Evolutionary conservation across 2,797 vertebrate species (phyloP), one percentile per base, ranked within the genome.

Genomic region (Hephaestus fuliginosus): DNA sequence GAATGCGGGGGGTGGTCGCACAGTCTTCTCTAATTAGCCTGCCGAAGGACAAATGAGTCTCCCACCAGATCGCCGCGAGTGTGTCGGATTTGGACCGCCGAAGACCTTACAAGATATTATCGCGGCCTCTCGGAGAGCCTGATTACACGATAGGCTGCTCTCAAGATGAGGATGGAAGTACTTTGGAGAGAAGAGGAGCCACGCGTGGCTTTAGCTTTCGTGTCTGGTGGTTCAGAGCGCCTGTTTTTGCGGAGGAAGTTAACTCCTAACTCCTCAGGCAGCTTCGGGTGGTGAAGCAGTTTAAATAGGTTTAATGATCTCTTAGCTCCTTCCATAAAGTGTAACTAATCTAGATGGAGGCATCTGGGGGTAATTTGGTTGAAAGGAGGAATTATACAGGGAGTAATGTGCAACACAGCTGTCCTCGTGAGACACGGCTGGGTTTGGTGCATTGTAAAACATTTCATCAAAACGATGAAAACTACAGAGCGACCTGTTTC

Each of bases 11-110:
- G 90, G 84, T 82, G 84, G 89, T 93, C 88, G 88, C 91, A 92
- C 92, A 90, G 84, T 85, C 90, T 93, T 88, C 90, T 83, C 85
- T 91, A 95, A 92, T 86, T 93, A 95, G 86, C 80, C 77, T 70
- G 78, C 83, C 68, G 86, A 84, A 84, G 91, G 90, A 93, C 90
- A 90, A 94, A 90, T 92, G 71, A 94, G 58, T 82, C 76, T 90
- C 78, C 81, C 74, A 57, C 43, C 80, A 72, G 74, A 87, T 85
- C 68, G 7, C 80, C 44, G 43, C 0, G 62, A 79, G 17, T 74
- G 53, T 70, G 81, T 90, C 76, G 81, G 72, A 83, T 78, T 41
- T 86, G 81, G 70, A 81, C 76, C 73, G 30, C 14, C 58, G 67
- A 78, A 71, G 83, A 88, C 84, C 77, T 89, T 81, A 72, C 65